phyloP scores from a whole-genome alignment of 2,888 invertebrate species.

The Dicroscelio sp. region DNA sequence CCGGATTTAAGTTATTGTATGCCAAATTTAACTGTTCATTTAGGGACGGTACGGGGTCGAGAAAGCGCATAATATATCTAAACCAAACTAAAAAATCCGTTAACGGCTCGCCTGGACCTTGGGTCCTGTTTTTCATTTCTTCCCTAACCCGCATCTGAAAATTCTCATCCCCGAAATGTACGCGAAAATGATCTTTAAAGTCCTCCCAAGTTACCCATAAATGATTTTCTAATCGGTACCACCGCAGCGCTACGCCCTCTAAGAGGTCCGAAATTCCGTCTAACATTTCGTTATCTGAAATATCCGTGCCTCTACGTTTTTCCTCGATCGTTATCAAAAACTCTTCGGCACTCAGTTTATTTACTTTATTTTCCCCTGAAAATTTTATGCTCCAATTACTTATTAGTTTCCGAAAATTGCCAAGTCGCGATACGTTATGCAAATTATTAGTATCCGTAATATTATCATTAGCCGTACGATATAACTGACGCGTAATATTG shows the following conservation, averaged over 20 bases:
- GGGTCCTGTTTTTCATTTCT: neutral
- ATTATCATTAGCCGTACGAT: too few relatives aligned
- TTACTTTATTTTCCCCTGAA: neutral
- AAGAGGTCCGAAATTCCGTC: slow-evolving; percentile 1
- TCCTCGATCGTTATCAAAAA: slow-evolving; percentile 3
- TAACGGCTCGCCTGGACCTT: neutral
- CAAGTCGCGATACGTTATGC: too few relatives aligned
- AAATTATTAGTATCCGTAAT: too few relatives aligned
- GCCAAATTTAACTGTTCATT: slow-evolving; percentile 16
- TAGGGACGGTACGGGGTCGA: neutral
- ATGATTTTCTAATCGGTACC: slow-evolving; percentile 16
- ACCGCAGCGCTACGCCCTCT: slow-evolving; percentile 4
- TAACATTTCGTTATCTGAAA: slow-evolving; percentile 18
- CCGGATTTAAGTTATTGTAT: slow-evolving; percentile 39
- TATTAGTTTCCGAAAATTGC: neutral
- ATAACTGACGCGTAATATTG: too few relatives aligned
- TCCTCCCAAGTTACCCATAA: slow-evolving; percentile 17
- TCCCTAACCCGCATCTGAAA: slow-evolving; percentile 9
- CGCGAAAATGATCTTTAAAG: slow-evolving; percentile 41
- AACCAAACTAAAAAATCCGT: slow-evolving; percentile 3
- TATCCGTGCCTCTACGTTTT: neutral
- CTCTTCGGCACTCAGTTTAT: too few relatives aligned
- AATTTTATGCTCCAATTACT: neutral
- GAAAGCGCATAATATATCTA: slow-evolving; percentile 35
- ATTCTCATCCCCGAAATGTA: slow-evolving; percentile 47